Evolutionary conservation across 2,113 vertebrate species (phyloP).

Genomic region (Etia nguti): DNA sequence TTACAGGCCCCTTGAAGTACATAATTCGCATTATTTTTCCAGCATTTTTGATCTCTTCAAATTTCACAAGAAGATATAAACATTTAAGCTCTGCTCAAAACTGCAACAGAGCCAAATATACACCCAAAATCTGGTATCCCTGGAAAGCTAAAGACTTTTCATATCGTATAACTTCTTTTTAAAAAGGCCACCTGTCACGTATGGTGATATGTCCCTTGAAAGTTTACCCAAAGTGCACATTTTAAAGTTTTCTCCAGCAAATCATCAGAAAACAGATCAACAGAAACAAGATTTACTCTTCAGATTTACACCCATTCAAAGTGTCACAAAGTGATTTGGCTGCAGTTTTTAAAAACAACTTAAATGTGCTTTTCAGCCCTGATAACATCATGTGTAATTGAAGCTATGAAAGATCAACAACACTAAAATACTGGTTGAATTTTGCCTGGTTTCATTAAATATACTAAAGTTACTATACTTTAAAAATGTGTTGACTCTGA

Average conservation of each 20-base stretch:
- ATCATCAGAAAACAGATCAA: neutral
- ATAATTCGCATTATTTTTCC: accelerated
- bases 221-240: neutral
- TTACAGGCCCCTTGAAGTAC: neutral
- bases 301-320: neutral
- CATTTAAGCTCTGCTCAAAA: neutral
- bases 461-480: neutral
- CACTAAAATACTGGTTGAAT: neutral
- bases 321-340: neutral
- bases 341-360: neutral
- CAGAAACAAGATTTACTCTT: neutral
- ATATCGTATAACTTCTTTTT: neutral
- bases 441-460: neutral
- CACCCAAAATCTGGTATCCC: neutral
- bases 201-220: neutral
- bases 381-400: neutral
- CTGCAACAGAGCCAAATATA: neutral
- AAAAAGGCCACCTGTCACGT: neutral
- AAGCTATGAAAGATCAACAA: neutral
- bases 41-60: neutral
- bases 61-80: neutral
- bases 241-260: neutral
- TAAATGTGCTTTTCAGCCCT: neutral
- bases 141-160: neutral
- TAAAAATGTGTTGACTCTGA: neutral